Evolutionary conservation across 2,888 invertebrate genomes (phyloP), one percentile per base, ranked within the genome.

Genomic region (Brachypterus glaber): DNA sequence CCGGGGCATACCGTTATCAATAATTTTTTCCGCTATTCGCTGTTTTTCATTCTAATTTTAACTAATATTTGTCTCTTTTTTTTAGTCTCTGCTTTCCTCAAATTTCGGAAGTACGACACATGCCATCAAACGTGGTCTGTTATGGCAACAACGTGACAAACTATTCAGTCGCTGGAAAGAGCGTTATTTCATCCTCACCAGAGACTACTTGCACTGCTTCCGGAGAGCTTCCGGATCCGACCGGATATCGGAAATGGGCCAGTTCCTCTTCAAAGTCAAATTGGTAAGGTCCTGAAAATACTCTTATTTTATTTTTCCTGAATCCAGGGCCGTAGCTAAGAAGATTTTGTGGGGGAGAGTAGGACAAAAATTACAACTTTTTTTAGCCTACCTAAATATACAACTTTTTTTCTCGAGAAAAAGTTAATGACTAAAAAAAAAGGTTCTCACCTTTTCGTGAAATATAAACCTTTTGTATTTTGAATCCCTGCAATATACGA

Each of bases 81-180:
- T 63, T 24, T 59, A 64, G 64, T 62, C 62, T 41, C 55, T 64
- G 37, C 55, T 62, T 43, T 55, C 60, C 32, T 49, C 54, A 33
- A 60, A 54, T 39, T 57, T 55, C 39, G 59, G 59, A 44, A 62
- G 61, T 50, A 50, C 67, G 60, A 62, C 68, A 63, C 74, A 74
- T 51, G 75, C 76, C 45, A 72, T 77, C 55, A 77, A 77, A 59
- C 70, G 74, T 39, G 77, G 77, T 41, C 66, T 77, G 32, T 63
- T 77, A 40, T 75, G 75, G 73, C 76, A 77, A 58, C 77, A 77
- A 54, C 62, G 77, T 41, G 77, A 77, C 58, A 70, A 74, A 48
- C 62, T 77, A 36, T 77, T 76, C 63, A 75, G 76, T 40, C 63
- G 77, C 44, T 78, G 77, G 77, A 78, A 78, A 59, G 77, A 78